phyloP scores from a whole-genome alignment of 30 jellyfish, hydroid and myxozoan genomes.

The Aurelia sp. region DNA sequence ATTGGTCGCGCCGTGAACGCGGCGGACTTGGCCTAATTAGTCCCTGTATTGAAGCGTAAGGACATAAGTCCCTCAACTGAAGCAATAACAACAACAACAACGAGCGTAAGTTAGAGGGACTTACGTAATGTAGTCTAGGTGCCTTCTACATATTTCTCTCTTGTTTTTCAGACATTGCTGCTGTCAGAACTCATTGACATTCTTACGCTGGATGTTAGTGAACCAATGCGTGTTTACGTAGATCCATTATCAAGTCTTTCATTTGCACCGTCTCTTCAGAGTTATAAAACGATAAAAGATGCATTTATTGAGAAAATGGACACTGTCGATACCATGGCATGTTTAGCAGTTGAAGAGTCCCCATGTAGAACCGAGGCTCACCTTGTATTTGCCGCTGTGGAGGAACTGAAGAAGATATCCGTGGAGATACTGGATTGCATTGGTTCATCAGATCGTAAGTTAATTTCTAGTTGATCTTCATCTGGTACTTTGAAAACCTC shows the following conservation, averaged over 20 bases:
- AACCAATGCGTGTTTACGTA: constrained; percentile 58
- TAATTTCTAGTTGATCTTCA: no score
- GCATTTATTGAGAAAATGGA: constrained; percentile 55
- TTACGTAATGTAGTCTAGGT: no score
- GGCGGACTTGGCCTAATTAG: no score
- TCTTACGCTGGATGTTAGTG: constrained; percentile 40
- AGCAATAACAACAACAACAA: no score
- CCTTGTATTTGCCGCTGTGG: constrained; percentile 51
- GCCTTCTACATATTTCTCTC: neutral
- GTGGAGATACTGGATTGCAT: constrained; percentile 11
- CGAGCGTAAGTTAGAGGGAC: no score
- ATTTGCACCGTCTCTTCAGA: constrained; percentile 50
- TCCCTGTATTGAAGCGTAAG: no score
- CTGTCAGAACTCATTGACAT: constrained; percentile 43
- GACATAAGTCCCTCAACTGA: no score
- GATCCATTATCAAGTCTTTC: constrained; percentile 69
- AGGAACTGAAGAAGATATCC: constrained; percentile 39
- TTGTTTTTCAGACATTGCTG: constrained; percentile 11
- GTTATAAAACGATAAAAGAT: constrained; percentile 33
- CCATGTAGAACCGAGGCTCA: constrained; percentile 45
- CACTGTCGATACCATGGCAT: constrained; percentile 62
- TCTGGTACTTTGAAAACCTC: no score
- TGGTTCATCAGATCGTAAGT: neutral
- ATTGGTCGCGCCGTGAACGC: no score
- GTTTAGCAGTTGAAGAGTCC: constrained; percentile 65